A percentile compares a stretch with the other conserved stretches of the same genome.
Evolutionary conservation across 2,797 vertebrate species (phyloP).

Genomic region (Hafferia zeledoni): DNA sequence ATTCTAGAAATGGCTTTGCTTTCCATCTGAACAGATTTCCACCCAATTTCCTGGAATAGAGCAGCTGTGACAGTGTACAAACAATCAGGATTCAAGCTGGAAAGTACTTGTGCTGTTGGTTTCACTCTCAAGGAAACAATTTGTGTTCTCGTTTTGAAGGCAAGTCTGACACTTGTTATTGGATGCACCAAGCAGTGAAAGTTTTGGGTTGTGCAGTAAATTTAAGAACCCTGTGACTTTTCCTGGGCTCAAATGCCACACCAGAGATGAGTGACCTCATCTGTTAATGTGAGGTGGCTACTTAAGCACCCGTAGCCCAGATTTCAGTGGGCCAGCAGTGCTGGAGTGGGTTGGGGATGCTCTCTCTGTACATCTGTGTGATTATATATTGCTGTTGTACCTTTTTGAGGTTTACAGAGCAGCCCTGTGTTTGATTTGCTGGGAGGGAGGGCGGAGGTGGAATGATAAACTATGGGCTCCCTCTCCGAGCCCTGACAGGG

Average conservation of each 20-base stretch:
- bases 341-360: background rate
- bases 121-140: background rate
- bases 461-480: background rate
- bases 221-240: background rate
- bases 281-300: background rate
- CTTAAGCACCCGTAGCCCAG: rapidly evolving
- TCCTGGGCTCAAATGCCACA: background rate
- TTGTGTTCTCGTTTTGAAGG: background rate
- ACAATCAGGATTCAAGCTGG: background rate
- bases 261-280: background rate
- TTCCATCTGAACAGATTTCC: background rate
- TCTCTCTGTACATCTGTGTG: rapidly evolving
- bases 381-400: background rate
- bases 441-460: background rate
- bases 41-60: background rate
- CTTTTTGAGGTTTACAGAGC: background rate
- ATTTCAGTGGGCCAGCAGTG: background rate
- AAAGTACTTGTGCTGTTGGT: background rate
- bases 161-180: background rate
- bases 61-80: constrained; percentile 17
- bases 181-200: background rate
- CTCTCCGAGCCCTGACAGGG: background rate
- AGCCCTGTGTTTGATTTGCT: background rate
- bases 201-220: background rate
- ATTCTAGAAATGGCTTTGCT: background rate